Evolutionary conservation across 2,888 invertebrate genomes (phyloP).

Genomic region (Parnassius mnemosyne): DNA sequence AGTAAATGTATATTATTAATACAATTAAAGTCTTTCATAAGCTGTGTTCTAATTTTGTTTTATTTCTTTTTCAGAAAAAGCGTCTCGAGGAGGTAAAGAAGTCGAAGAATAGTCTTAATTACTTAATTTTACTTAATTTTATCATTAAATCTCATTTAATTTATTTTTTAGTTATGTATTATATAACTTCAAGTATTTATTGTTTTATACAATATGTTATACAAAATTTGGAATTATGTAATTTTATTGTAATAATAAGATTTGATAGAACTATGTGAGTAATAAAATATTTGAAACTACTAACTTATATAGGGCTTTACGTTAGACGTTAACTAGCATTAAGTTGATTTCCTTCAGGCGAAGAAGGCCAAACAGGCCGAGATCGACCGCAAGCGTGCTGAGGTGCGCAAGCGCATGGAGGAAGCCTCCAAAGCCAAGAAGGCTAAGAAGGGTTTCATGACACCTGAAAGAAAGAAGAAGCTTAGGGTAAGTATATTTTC

Average conservation of each 20-base stretch:
- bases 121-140: no score
- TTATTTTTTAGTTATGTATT: no score
- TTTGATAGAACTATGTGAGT: no score
- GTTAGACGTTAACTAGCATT: slow-evolving; percentile 42
- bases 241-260: no score
- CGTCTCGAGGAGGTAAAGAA: slow-evolving; percentile 87
- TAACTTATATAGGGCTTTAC: slow-evolving; percentile 6
- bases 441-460: slow-evolving; percentile 99
- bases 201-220: no score
- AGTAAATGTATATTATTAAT: not conserved
- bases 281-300: no score
- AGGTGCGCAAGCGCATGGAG: slow-evolving; percentile 99
- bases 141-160: not conserved
- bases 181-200: no score
- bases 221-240: no score
- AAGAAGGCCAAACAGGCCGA: slow-evolving; percentile 99
- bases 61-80: slow-evolving; percentile 85
- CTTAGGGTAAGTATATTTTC: slow-evolving; percentile 89
- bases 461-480: slow-evolving; percentile 99
- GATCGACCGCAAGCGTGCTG: slow-evolving; percentile 99
- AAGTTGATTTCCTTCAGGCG: slow-evolving; percentile 83
- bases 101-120: slow-evolving; percentile 25
- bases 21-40: no score
- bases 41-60: slow-evolving; percentile 45
- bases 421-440: slow-evolving; percentile 99